These are phyloP conservation scores for Drosophila macrothrix DNA, from an alignment of 2,888 invertebrate genomes.

Conservation along the genomic window DNA sequence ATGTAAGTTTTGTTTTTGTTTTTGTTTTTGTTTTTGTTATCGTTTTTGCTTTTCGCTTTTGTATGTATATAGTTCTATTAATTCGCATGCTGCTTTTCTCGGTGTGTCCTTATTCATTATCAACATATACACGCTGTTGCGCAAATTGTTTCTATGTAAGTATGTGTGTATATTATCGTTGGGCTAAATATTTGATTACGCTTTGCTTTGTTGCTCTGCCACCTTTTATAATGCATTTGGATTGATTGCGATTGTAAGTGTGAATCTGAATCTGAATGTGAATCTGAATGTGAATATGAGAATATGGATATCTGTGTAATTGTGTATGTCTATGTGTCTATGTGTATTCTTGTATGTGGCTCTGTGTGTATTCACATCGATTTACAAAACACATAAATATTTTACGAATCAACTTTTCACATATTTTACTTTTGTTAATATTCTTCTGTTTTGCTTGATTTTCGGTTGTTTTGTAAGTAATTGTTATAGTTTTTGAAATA, in stretches of 20 bases:
- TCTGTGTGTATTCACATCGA: constrained; percentile 20
- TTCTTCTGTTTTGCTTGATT: constrained; percentile 19
- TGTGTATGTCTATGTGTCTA: constrained; percentile 21
- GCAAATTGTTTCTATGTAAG: constrained; percentile 64
- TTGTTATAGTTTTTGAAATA: constrained; percentile 62
- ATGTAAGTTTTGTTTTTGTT: constrained; percentile 23
- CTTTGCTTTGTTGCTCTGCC: constrained; percentile 47
- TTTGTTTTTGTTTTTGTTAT: constrained; percentile 31
- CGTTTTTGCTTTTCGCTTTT: constrained; percentile 1
- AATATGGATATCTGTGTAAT: constrained; percentile 9
- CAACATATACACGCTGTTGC: constrained; percentile 69
- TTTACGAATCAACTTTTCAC: constrained; percentile 50
- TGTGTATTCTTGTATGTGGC: constrained; percentile 15
- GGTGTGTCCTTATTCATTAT: constrained; percentile 66
- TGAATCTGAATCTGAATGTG: constrained; percentile 25
- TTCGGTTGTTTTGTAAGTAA: constrained; percentile 41
- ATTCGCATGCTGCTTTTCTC: constrained; percentile 71
- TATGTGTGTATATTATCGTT: constrained; percentile 80
- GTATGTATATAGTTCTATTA: constrained; percentile 69
- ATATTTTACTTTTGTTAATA: constrained; percentile 33
- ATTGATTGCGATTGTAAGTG: constrained; percentile 41
- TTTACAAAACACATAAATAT: constrained; percentile 56
- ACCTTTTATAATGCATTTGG: constrained; percentile 44
- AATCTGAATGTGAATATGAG: constrained; percentile 4
- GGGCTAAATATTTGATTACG: constrained; percentile 83